Evolutionary conservation across 2,113 vertebrate species (phyloP), one percentile per base, ranked within the genome.

Genomic region (Myxocyprinus asiaticus): DNA sequence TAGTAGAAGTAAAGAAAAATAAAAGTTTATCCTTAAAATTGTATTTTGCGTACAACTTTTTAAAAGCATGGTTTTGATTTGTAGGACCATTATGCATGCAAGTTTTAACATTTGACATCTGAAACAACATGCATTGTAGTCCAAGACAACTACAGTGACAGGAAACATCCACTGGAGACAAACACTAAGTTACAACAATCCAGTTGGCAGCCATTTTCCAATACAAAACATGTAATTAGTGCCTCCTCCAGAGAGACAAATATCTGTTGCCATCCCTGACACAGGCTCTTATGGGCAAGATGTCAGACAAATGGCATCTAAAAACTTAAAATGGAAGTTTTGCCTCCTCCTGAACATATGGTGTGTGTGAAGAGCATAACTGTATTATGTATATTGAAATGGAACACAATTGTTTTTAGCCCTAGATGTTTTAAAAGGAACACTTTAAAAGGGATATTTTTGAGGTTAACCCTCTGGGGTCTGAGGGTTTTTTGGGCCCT

Each of bases 191-290:
- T 56, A 55, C 51, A 50, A 70, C 55, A 70, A 70, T 55, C 51
- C 68, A 71, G 68, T 56, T 71, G 68, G 33, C 68, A 56, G 12
- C 33, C 51, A 43, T 71, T 43, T 56, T 55, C 9, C 44, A n/a
- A 71, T 43, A 71, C 51, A 56, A 71, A 56, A 0, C 7, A 0
- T 71, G 22, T 56, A 71, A 71, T 71, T 71, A 71, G 50, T 56
- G 51, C 33, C 51, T 56, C 12, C 33, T 55, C 33, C 68, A 71
- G 68, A 70, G 50, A 71, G 51, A 15, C 51, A 44, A 4, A 56
- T 43, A 55, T 71, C 11, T 56, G 68, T 55, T 55, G 33, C 8
- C 51, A 55, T 71, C 68, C 33, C 12, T 51, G 33, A 43, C 17
- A 53, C 51, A 71, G 68, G 4, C 51, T 56, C 22, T 42, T 9